Evolutionary conservation across 2,797 vertebrate genomes (phyloP).

Genomic region (Hoplostethus mediterraneus): DNA sequence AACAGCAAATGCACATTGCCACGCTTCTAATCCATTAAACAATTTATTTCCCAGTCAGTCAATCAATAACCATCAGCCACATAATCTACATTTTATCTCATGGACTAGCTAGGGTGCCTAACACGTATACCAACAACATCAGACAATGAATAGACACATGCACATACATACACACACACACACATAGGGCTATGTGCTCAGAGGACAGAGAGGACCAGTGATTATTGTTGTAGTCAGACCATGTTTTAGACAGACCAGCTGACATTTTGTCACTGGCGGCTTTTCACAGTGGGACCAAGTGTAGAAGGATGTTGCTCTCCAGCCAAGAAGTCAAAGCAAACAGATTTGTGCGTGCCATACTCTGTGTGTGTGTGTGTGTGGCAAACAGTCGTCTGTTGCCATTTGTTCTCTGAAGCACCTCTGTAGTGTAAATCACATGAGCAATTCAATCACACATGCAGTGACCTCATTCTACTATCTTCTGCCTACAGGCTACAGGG

Average conservation of each 20-base stretch:
- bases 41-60: neutral
- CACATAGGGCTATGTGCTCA: neutral
- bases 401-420: too few relatives aligned
- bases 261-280: conserved; percentile 15
- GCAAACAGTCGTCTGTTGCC: too few relatives aligned
- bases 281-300: conserved; percentile 21
- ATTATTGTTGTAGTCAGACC: conserved; percentile 30
- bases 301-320: neutral
- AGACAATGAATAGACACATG: conserved; percentile 2
- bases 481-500: too few relatives aligned
- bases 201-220: neutral
- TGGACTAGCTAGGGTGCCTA: neutral
- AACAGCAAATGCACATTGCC: neutral
- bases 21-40: neutral
- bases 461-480: too few relatives aligned
- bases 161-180: conserved; percentile 5
- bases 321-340: conserved; percentile 11
- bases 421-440: too few relatives aligned
- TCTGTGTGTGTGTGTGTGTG: neutral
- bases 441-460: too few relatives aligned
- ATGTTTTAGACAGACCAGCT: conserved; percentile 27
- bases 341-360: neutral
- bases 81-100: conserved; percentile 1
- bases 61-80: conserved; percentile 15
- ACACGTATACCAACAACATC: neutral